phyloP scores from a whole-genome alignment of 2,888 invertebrate species.

The Ennomos fuscantarius region DNA sequence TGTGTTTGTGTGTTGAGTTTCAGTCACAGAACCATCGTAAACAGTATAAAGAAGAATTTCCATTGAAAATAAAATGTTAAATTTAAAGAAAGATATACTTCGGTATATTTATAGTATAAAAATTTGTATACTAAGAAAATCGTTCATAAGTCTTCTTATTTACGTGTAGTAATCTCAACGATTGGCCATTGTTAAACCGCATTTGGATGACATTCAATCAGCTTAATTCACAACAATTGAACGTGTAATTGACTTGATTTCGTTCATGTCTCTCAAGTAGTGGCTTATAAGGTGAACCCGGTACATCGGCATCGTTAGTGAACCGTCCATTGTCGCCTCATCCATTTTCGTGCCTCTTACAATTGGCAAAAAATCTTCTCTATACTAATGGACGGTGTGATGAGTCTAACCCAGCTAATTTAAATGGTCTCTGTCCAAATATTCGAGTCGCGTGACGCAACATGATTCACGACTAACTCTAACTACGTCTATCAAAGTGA shows the following conservation, averaged over 20 bases:
- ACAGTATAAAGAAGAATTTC: too few relatives aligned
- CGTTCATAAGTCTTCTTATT: not conserved
- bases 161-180: conserved; percentile 33
- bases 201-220: conserved; percentile 56
- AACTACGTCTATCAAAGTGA: conserved; percentile 21
- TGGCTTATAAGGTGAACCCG: conserved; percentile 58
- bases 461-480: conserved; percentile 31
- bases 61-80: too few relatives aligned
- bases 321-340: conserved; percentile 40
- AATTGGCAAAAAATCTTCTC: conserved; percentile 48
- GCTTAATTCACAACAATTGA: conserved; percentile 63
- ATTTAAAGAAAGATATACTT: too few relatives aligned
- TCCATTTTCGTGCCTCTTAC: conserved; percentile 43
- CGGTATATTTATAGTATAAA: too few relatives aligned
- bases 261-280: conserved; percentile 47
- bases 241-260: conserved; percentile 58
- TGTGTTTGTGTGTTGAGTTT: too few relatives aligned
- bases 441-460: conserved; percentile 45
- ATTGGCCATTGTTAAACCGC: conserved; percentile 41
- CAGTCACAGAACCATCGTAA: too few relatives aligned
- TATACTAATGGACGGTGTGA: conserved; percentile 37
- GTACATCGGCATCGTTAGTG: conserved; percentile 45
- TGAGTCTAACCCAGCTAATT: conserved; percentile 42
- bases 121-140: too few relatives aligned
- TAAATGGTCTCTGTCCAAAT: conserved; percentile 40